Evolutionary conservation across 2,888 invertebrate species (phyloP).

Genomic region (Lasioglossum zephyrum): DNA sequence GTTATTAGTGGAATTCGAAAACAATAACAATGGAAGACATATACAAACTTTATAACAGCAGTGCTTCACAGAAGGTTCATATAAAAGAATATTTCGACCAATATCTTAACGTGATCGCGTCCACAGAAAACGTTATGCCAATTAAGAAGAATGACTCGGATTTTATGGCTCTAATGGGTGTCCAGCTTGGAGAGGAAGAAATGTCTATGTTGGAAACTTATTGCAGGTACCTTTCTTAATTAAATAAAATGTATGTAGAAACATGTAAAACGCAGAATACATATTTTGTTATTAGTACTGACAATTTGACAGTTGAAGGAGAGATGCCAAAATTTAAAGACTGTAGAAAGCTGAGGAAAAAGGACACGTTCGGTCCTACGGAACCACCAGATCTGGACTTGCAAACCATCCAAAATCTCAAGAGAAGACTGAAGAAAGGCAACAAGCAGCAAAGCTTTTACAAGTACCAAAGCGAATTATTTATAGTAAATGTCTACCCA

Average conservation of each 20-base stretch:
- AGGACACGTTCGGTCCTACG: slow-evolving; percentile 62
- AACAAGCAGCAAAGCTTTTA: slow-evolving; percentile 25
- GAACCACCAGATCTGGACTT: slow-evolving; percentile 71
- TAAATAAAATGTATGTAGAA: not conserved
- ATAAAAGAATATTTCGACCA: slow-evolving; percentile 73
- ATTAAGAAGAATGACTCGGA: slow-evolving; percentile 27
- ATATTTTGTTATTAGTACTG: slow-evolving; percentile 65
- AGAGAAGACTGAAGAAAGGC: slow-evolving; percentile 62
- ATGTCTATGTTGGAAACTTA: slow-evolving; percentile 83
- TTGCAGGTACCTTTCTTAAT: slow-evolving; percentile 83
- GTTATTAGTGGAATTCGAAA: not conserved
- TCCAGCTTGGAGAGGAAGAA: slow-evolving; percentile 82
- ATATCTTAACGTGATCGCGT: slow-evolving; percentile 54
- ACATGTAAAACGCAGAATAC: not conserved
- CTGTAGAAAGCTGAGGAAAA: slow-evolving; percentile 44
- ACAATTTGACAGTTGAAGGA: slow-evolving; percentile 77
- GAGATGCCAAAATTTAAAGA: slow-evolving; percentile 67
- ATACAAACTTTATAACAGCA: slow-evolving; percentile 70
- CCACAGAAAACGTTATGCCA: not conserved
- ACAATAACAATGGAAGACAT: slow-evolving; percentile 71
- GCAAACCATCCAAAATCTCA: slow-evolving; percentile 73
- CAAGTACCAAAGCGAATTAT: slow-evolving; percentile 77
- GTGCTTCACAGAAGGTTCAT: slow-evolving; percentile 66
- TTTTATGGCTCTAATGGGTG: slow-evolving; percentile 70
- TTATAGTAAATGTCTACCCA: slow-evolving; percentile 68